Evolutionary conservation across 2,888 invertebrate species (phyloP).

Genomic region (Entomobrya proxima): DNA sequence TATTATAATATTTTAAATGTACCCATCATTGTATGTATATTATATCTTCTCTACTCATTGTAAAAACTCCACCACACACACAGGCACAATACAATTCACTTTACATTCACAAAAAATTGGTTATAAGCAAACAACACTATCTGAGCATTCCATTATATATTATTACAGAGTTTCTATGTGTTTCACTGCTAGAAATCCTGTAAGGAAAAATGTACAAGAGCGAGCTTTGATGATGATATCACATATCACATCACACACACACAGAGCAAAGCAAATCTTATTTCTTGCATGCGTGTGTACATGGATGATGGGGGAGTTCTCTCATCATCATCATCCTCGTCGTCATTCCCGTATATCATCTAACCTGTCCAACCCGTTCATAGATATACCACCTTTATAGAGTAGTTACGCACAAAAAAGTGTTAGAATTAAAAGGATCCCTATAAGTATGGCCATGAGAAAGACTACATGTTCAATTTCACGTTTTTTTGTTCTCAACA

Average conservation of each 20-base stretch:
- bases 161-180: neutral
- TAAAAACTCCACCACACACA: neutral
- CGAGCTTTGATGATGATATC: neutral
- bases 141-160: neutral
- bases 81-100: neutral
- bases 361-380: neutral
- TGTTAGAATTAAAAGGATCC: conserved; percentile 28
- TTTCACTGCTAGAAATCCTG: too few relatives aligned
- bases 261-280: neutral
- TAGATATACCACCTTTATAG: neutral
- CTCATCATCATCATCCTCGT: neutral
- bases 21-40: neutral
- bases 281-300: neutral
- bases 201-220: too few relatives aligned
- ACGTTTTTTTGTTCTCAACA: neutral
- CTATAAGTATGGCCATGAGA: conserved; percentile 1
- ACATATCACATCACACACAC: neutral
- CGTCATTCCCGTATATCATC: neutral
- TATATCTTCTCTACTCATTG: neutral
- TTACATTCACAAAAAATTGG: neutral
- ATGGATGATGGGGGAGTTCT: neutral
- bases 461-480: neutral
- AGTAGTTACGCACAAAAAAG: neutral
- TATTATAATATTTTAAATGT: conserved; percentile 10
- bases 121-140: conserved; percentile 9